Base-by-base conservation (phyloP, 2,888 invertebrate genomes). In the Stictocephala bisonia region DNA sequence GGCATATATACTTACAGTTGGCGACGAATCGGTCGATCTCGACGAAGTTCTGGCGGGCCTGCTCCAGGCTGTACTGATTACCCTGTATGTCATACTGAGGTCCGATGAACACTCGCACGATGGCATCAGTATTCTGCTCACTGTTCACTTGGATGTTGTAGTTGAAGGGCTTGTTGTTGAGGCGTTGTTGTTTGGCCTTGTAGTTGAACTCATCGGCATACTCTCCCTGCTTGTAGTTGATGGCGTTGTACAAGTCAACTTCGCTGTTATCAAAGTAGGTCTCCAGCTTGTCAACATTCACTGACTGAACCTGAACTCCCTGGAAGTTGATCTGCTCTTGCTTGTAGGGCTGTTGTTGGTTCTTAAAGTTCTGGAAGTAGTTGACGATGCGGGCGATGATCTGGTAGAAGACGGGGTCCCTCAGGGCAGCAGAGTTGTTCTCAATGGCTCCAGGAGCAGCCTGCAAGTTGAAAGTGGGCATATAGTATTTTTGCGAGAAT, bases 341-440 rank as follows among this genome's bases (percentile, higher is more conserved):
- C 9, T 86, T 88, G 85, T 93, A 92, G n/a, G 86, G 84, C 13
- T 87, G 86, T 58, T 90, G 83, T 77, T 86, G 86, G 75, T 83
- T 81, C 81, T 90, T 90, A 86, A 89, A 91, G 56, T 88, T 85
- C 77, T 85, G 83, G 81, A 89, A 82, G 41, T 82, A 85, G 73
- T 87, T 83, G 56, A 87, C 80, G 75, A 91, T 85, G 73, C 88
- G 88, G 81, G 89, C 90, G 74, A 92, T 84, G 77, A 80, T 78
- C 73, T 88, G 87, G 83, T 90, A 93, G 87, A 91, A 92, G 53
- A 90, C 86, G 22, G 93, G 93, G 81, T 93, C 93, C 76, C 92
- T 90, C 77, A 91, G 84, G 79, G 89, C 87, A 3, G 91, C 90
- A 80, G 88, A 87, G 80, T 88, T 89, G 76, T 86, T 85, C 79